A percentile compares a stretch with the other conserved stretches of the same genome.
Conservation (phyloP, 2,797 vertebrate genomes). For the Eulemur mongoz region DNA sequence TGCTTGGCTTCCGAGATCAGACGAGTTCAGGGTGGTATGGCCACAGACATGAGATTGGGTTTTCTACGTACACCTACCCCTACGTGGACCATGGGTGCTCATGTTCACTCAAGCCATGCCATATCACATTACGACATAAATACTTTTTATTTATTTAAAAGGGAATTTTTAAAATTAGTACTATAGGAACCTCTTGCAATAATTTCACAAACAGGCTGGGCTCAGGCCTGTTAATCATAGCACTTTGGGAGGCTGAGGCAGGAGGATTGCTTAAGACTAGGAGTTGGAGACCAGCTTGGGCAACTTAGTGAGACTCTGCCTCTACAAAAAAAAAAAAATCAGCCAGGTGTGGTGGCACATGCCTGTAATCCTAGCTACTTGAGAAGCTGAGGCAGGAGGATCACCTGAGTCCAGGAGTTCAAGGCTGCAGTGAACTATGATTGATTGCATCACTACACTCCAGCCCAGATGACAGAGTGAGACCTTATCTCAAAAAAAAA, state of each 20-base stretch:
- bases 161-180: neutral
- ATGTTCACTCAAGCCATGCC: accelerated
- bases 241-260: too few relatives aligned
- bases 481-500: neutral
- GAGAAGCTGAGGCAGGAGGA: neutral
- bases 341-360: too few relatives aligned
- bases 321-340: too few relatives aligned
- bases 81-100: neutral
- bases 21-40: neutral
- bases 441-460: neutral
- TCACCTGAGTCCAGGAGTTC: neutral
- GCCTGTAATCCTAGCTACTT: neutral
- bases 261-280: too few relatives aligned
- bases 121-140: accelerated
- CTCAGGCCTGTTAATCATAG: too few relatives aligned
- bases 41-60: neutral
- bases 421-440: neutral
- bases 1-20: neutral
- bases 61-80: neutral
- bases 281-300: too few relatives aligned
- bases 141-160: too few relatives aligned
- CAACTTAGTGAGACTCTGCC: too few relatives aligned
- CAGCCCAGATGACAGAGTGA: neutral
- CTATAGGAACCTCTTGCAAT: too few relatives aligned
- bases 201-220: neutral